Evolutionary conservation across 2,888 invertebrate genomes (phyloP).

Genomic region (Cepaea hortensis): DNA sequence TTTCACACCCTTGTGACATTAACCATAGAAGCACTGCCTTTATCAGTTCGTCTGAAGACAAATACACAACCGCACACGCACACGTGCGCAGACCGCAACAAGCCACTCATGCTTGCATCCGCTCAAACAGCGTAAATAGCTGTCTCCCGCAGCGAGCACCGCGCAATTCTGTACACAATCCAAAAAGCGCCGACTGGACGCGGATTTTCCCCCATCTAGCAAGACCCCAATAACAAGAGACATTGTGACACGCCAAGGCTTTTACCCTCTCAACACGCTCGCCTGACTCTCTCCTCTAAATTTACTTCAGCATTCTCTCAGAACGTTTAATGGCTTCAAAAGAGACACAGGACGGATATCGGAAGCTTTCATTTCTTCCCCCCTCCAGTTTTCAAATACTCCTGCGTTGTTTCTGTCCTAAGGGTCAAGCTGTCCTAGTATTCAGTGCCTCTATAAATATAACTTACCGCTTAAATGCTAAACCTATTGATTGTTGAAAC

Average conservation of each 20-base stretch:
- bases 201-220: neutral
- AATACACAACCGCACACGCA: neutral
- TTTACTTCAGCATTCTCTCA: neutral
- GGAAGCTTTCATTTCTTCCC: neutral
- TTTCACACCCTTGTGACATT: too few relatives aligned
- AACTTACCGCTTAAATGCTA: too few relatives aligned
- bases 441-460: too few relatives aligned
- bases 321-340: conserved; percentile 7
- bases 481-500: too few relatives aligned
- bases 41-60: too few relatives aligned
- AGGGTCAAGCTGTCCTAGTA: neutral
- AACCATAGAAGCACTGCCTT: too few relatives aligned
- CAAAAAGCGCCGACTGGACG: conserved; percentile 1
- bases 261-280: conserved; percentile 13
- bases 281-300: conserved; percentile 5
- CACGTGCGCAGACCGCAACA: neutral
- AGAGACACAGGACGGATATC: neutral
- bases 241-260: conserved; percentile 7
- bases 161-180: neutral
- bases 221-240: conserved; percentile 19
- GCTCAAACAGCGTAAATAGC: neutral
- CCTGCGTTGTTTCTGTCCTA: neutral
- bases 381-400: neutral
- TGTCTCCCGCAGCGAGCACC: neutral
- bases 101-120: neutral